These are phyloP conservation scores for Crocidura indochinensis DNA, from an alignment of 2,797 vertebrate species.

Conservation along the genomic window DNA sequence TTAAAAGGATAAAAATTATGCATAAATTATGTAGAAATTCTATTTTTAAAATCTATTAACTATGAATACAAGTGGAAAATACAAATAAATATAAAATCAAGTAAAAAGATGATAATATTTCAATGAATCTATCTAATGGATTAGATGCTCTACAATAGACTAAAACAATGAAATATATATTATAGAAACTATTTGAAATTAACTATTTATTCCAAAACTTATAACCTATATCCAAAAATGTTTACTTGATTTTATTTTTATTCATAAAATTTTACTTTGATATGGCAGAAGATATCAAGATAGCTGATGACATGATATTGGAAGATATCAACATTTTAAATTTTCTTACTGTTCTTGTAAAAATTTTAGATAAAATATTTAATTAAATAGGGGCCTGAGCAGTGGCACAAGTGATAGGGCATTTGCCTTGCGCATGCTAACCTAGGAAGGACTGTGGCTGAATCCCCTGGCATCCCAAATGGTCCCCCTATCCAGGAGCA, in stretches of 20 bases:
- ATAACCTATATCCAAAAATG: background rate
- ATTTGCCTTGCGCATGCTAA: too few species aligned
- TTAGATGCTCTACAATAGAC: background rate
- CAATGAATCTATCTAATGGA: background rate
- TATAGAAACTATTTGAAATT: background rate
- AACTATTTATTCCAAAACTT: slow-evolving; percentile 1
- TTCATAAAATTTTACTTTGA: slow-evolving; percentile 8
- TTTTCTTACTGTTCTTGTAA: slow-evolving; percentile 1
- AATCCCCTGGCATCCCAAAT: too few species aligned
- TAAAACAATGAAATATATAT: background rate
- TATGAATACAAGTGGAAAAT: background rate
- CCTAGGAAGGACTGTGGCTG: too few species aligned
- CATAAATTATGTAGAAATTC: background rate
- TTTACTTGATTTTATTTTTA: background rate
- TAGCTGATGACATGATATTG: too few species aligned
- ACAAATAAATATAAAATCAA: background rate
- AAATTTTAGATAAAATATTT: slow-evolving; percentile 38
- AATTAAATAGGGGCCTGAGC: background rate
- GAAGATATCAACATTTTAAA: background rate
- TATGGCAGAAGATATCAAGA: background rate
- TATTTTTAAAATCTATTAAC: background rate
- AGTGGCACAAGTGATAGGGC: too few species aligned
- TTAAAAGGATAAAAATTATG: background rate
- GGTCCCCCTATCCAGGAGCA: too few species aligned
- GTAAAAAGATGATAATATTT: background rate